Conservation (phyloP, 2,888 invertebrate genomes). For the Agrochola litura region DNA sequence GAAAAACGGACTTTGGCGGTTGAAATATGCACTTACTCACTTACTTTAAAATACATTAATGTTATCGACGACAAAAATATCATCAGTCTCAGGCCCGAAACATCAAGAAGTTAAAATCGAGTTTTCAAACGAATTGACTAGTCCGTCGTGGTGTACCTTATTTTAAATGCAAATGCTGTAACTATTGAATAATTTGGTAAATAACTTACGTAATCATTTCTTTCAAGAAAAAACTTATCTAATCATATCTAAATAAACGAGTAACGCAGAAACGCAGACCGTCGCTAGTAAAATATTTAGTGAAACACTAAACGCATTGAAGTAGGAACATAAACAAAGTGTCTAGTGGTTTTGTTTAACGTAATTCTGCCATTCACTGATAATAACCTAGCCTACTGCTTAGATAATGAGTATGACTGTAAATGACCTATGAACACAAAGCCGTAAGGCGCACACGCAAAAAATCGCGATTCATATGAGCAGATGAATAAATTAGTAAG, state of each 20-base stretch:
- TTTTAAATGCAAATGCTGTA: conserved; percentile 4
- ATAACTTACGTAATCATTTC: neutral
- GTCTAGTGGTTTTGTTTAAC: conserved; percentile 25
- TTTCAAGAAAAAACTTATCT: conserved; percentile 22
- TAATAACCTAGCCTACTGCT: conserved; percentile 41
- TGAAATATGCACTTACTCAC: neutral
- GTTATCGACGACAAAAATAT: neutral
- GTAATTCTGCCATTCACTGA: conserved; percentile 38
- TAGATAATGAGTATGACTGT: conserved; percentile 39
- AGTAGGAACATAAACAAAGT: conserved; percentile 21
- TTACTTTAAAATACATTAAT: neutral
- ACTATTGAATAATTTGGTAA: conserved; percentile 8
- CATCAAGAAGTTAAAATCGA: neutral
- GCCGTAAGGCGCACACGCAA: conserved; percentile 1
- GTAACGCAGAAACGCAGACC: neutral
- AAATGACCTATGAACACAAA: conserved; percentile 32
- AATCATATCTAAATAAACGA: conserved; percentile 14
- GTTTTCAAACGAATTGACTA: neutral
- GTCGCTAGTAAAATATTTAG: neutral
- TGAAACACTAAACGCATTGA: conserved; percentile 1
- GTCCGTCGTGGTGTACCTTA: neutral
- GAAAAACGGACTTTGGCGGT: neutral
- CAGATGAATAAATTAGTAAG: conserved; percentile 28
- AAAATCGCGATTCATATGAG: conserved; percentile 15
- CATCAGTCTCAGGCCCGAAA: neutral